phyloP scores from a whole-genome alignment of 2,888 invertebrate genomes.

The Melanophora roralis region DNA sequence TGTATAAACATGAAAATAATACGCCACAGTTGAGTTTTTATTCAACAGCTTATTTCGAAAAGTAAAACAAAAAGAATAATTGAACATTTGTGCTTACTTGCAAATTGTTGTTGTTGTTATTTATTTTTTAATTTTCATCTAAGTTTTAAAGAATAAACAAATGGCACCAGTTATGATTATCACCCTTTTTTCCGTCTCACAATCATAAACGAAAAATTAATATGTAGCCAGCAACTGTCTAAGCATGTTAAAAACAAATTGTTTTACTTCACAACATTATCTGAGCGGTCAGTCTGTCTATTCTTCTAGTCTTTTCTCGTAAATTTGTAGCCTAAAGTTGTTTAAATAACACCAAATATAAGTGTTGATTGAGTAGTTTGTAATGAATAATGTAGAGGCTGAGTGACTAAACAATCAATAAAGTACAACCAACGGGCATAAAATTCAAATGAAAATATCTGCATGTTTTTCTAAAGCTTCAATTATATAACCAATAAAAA shows the following conservation, averaged over 20 bases:
- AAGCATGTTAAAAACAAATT: slow-evolving; percentile 15
- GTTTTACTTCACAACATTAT: not conserved
- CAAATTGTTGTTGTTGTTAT: no score
- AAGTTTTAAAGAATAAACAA: no score
- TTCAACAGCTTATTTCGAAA: no score
- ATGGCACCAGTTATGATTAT: slow-evolving; percentile 3
- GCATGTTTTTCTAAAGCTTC: not conserved
- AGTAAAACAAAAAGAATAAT: no score
- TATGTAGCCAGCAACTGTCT: not conserved
- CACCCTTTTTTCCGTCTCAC: not conserved
- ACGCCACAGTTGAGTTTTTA: no score
- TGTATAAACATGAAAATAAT: no score
- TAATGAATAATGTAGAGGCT: not conserved
- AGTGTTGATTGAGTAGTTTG: slow-evolving; percentile 16
- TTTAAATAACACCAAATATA: slow-evolving; percentile 3
- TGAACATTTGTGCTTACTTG: no score
- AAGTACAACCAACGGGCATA: not conserved
- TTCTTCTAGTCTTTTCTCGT: not conserved
- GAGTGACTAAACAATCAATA: not conserved
- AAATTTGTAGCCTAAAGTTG: slow-evolving; percentile 21
- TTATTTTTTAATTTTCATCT: no score
- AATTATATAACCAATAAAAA: no score
- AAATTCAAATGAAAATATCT: not conserved
- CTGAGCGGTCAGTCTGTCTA: not conserved
- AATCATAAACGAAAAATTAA: not conserved